Evolutionary conservation across 2,113 vertebrate species (phyloP), one percentile per base, ranked within the genome.

Genomic region (Amazona vittata): DNA sequence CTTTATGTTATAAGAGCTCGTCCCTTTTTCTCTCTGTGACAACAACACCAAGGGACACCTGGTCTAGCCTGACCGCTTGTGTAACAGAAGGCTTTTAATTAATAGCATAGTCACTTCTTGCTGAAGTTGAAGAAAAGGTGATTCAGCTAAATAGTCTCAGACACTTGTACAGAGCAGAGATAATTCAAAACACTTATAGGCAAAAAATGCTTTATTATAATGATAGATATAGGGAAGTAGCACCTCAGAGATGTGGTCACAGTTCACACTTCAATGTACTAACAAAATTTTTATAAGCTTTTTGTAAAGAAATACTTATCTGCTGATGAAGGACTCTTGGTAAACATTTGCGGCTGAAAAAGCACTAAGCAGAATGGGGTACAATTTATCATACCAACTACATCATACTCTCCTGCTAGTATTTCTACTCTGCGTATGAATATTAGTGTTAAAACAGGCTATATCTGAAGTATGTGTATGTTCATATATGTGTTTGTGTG

Each of bases 271-370:
- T 90, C 33, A 46, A 39, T 44, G 55, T 71, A n/a, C 65, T 95
- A 94, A 93, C 76, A 73, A 47, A 57, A 41, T 35, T 44, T 24
- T 89, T 83, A 86, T 73, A 87, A 83, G 70, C 21, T 76, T 78
- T 82, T 90, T 90, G 28, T 64, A 49, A n/a, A 93, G 28, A 80
- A 77, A 52, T 67, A 75, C 86, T 81, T 79, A 55, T 91, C 65
- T 71, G n/a, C 59, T 90, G 64, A 50, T 79, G 70, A 95, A 96
- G 80, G 83, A 94, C 64, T 67, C 55, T 65, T 70, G 67, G 79
- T 83, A 86, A 96, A 86, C 68, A 18, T 70, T 64, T 96, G 50
- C 84, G 90, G 93, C 43, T 93, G 73, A 81, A 93, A 70, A 86
- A 92, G 95, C 16, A 21, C 52, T 94, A 78, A 89, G 71, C 28